Evolutionary conservation across 2,888 invertebrate genomes (phyloP).

Genomic region (Apodemia duryi): DNA sequence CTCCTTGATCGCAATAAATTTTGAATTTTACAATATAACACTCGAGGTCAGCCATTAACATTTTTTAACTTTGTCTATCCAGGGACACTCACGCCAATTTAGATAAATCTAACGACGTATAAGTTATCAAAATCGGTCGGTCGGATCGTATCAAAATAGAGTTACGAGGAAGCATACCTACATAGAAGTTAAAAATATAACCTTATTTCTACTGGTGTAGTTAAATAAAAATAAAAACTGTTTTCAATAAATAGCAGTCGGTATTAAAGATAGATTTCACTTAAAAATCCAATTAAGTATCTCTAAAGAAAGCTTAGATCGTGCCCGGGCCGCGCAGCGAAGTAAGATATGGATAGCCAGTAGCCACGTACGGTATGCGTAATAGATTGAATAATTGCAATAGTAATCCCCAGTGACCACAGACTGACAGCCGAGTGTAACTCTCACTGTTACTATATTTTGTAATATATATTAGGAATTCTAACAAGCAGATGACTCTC

Average conservation of each 20-base stretch:
- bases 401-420: constrained; percentile 6
- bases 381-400: constrained; percentile 14
- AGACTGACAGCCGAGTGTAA: neutral
- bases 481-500: neutral
- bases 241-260: neutral
- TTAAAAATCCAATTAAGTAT: constrained; percentile 7
- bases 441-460: constrained; percentile 1
- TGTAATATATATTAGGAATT: neutral
- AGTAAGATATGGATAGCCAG: constrained; percentile 1
- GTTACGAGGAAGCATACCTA: neutral
- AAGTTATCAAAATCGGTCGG: neutral
- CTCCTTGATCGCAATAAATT: too few species aligned
- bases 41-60: too few species aligned
- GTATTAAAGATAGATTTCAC: neutral
- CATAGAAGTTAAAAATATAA: neutral
- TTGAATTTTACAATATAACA: too few species aligned
- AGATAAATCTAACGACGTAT: too few species aligned
- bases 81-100: too few species aligned
- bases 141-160: neutral
- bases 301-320: constrained; percentile 12
- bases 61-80: too few species aligned
- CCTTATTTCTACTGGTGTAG: neutral
- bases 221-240: neutral
- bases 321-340: neutral
- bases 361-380: constrained; percentile 9